A percentile compares a stretch with the other conserved stretches of the same genome.
Evolutionary conservation across 2,888 invertebrate genomes (phyloP).

Genomic region (Poecilobothrus nobilitatus): DNA sequence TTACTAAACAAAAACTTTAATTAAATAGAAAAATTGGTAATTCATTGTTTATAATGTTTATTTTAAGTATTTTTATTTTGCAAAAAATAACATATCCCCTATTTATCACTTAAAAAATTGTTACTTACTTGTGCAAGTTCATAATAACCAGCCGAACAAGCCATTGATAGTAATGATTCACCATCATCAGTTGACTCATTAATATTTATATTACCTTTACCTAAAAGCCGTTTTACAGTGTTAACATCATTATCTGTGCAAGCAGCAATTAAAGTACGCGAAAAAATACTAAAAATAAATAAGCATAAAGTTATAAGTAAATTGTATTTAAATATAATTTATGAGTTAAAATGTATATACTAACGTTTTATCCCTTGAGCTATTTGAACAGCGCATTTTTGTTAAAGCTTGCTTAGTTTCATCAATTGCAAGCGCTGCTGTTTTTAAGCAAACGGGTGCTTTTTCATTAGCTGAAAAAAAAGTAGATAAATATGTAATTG

Average conservation of each 20-base stretch:
- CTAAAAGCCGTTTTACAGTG: slow-evolving; percentile 81
- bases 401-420: slow-evolving; percentile 95
- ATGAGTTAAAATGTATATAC: slow-evolving; percentile 24
- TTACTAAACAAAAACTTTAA: no score
- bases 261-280: slow-evolving; percentile 78
- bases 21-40: no score
- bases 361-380: slow-evolving; percentile 53
- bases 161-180: slow-evolving; percentile 89
- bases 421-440: slow-evolving; percentile 77
- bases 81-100: no score
- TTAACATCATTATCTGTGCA: slow-evolving; percentile 92
- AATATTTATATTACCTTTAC: slow-evolving; percentile 80
- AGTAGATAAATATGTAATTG: slow-evolving; percentile 7
- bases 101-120: background rate
- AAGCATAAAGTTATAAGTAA: background rate
- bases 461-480: slow-evolving; percentile 37
- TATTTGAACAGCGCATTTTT: slow-evolving; percentile 87
- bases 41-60: no score
- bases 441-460: slow-evolving; percentile 40
- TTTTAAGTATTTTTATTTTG: no score
- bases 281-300: slow-evolving; percentile 39
- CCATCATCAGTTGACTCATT: slow-evolving; percentile 97
- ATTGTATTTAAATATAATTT: background rate
- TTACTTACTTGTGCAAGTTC: slow-evolving; percentile 86
- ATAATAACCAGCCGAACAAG: slow-evolving; percentile 95